Conservation (phyloP, 2,888 invertebrate genomes). For the Ptychoptera contaminata region DNA sequence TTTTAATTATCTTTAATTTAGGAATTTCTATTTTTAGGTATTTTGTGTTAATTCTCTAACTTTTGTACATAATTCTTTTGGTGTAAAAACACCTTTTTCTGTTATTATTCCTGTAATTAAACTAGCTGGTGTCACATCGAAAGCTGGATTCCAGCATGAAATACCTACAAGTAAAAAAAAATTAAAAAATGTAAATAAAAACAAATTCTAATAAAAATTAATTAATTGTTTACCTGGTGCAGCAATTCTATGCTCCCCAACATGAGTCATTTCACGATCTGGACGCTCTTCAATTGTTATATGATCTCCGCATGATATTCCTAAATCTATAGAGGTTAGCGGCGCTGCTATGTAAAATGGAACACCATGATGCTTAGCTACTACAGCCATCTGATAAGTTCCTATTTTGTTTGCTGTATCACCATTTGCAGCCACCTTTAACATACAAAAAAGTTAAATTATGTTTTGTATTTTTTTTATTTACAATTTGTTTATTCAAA, state of each 20-base stretch:
- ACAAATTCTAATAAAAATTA: not conserved
- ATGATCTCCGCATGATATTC: constrained; percentile 59
- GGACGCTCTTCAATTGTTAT: constrained; percentile 93
- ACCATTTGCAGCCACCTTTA: constrained; percentile 77
- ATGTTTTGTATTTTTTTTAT: not conserved
- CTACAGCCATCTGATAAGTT: constrained; percentile 86
- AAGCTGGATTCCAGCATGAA: constrained; percentile 94
- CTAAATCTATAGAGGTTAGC: constrained; percentile 75
- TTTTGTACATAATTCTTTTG: constrained; percentile 31
- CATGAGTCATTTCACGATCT: constrained; percentile 76
- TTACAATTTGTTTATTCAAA: not conserved
- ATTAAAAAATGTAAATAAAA: constrained; percentile 10
- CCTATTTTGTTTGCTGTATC: constrained; percentile 99
- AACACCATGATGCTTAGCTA: constrained; percentile 77
- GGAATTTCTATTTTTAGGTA: too few species aligned
- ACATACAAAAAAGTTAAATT: not conserved
- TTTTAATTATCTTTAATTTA: too few species aligned
- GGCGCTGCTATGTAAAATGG: constrained; percentile 96
- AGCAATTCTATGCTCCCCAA: constrained; percentile 75
- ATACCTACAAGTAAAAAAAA: constrained; percentile 68
- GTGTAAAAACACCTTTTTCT: constrained; percentile 72
- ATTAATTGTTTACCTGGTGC: constrained; percentile 48
- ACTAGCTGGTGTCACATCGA: constrained; percentile 89
- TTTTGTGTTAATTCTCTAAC: constrained; percentile 13
- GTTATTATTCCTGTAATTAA: constrained; percentile 91